phyloP scores from a whole-genome alignment of 1,140 invertebrate species.

The Orius laevigatus region DNA sequence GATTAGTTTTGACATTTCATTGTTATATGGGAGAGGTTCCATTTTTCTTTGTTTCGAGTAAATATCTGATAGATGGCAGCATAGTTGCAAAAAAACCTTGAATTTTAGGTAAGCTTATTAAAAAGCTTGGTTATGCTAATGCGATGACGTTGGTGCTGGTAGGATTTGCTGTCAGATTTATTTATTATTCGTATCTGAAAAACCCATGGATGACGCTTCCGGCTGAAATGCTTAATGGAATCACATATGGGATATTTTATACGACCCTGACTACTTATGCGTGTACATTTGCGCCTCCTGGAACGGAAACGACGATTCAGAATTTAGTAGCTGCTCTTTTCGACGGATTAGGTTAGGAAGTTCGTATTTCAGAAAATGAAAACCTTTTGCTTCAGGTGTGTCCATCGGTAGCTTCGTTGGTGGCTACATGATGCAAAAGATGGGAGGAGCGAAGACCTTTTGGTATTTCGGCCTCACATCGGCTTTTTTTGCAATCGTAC shows the following conservation, averaged over 20 bases:
- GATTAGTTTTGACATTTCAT: slow-evolving; percentile 57
- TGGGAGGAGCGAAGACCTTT: too few species aligned
- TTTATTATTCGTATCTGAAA: slow-evolving; percentile 31
- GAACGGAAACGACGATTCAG: slow-evolving; percentile 30
- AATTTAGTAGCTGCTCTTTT: slow-evolving; percentile 28
- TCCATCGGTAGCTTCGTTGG: too few species aligned
- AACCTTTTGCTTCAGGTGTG: too few species aligned
- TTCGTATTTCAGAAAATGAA: too few species aligned
- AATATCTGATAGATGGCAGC: too few species aligned
- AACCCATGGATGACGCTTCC: slow-evolving; percentile 33
- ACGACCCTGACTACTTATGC: slow-evolving; percentile 33
- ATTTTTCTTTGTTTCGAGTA: slow-evolving; percentile 72
- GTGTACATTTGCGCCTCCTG: slow-evolving; percentile 28
- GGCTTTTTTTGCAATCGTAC: too few species aligned
- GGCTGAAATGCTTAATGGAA: slow-evolving; percentile 33
- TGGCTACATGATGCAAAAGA: too few species aligned
- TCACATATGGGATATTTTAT: slow-evolving; percentile 38
- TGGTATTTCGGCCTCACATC: too few species aligned
- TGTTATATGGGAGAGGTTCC: slow-evolving; percentile 74
- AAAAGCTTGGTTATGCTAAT: slow-evolving; percentile 30
- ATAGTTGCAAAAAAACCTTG: too few species aligned
- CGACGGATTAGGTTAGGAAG: slow-evolving; percentile 26
- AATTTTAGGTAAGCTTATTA: slow-evolving; percentile 1
- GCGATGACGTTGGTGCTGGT: slow-evolving; percentile 29
- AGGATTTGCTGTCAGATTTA: slow-evolving; percentile 31